Evolutionary conservation across 2,888 invertebrate genomes (phyloP).

Genomic region (Tetrapedia diversipes): DNA sequence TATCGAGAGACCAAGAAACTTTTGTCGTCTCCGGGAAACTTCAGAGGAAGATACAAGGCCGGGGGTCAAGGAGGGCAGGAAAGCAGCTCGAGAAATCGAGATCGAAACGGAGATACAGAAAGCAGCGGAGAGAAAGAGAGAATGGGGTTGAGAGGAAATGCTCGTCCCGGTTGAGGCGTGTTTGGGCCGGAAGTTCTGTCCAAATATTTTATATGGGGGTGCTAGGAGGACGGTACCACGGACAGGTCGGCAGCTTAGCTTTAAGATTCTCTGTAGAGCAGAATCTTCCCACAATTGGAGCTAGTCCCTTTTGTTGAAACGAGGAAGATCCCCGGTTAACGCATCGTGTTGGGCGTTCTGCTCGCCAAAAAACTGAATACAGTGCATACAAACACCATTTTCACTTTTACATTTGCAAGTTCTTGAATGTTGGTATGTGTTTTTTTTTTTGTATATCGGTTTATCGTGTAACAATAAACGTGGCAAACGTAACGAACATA

Average conservation of each 20-base stretch:
- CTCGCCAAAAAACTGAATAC: too few relatives aligned
- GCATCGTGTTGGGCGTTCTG: too few relatives aligned
- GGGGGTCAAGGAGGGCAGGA: slow-evolving; percentile 3
- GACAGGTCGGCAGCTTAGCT: slow-evolving; percentile 57
- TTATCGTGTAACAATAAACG: too few relatives aligned
- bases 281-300: slow-evolving; percentile 43
- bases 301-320: slow-evolving; percentile 40
- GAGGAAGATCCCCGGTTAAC: slow-evolving; percentile 29
- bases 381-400: too few relatives aligned
- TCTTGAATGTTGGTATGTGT: too few relatives aligned
- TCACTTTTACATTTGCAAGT: too few relatives aligned
- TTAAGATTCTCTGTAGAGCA: slow-evolving; percentile 51
- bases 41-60: slow-evolving; percentile 7
- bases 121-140: background rate
- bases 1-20: slow-evolving; percentile 26
- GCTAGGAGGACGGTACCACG: slow-evolving; percentile 54
- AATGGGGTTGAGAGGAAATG: too few relatives aligned
- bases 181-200: slow-evolving; percentile 62
- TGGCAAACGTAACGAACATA: too few relatives aligned
- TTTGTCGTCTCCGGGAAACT: slow-evolving; percentile 8
- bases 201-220: slow-evolving; percentile 62
- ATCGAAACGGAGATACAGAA: slow-evolving; percentile 18
- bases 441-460: too few relatives aligned
- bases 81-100: slow-evolving; percentile 23
- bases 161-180: slow-evolving; percentile 48